phyloP scores from a whole-genome alignment of 1,140 invertebrate genomes.

The Mizuhopecten yessoensis region DNA sequence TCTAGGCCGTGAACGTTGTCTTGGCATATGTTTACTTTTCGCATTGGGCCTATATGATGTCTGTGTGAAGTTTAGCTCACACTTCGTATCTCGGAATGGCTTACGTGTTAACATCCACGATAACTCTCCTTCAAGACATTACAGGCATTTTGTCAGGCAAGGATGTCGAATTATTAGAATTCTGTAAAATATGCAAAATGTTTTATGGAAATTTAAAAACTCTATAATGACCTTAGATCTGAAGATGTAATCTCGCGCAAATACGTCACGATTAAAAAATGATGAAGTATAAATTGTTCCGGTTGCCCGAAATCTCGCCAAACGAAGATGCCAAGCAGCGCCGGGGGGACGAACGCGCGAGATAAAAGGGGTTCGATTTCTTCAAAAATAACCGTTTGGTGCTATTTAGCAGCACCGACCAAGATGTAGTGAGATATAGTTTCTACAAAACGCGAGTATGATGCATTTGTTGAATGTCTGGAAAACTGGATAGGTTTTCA shows the following conservation, averaged over 20 bases:
- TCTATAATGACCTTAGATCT: not conserved
- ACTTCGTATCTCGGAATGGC: not conserved
- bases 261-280: not conserved
- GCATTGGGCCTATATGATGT: no score
- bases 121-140: not conserved
- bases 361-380: not conserved
- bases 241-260: not conserved
- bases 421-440: not conserved
- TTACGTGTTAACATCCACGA: not conserved
- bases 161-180: not conserved
- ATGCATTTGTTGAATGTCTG: no score
- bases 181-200: not conserved
- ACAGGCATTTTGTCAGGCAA: no score
- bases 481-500: not conserved
- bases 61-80: no score
- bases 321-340: no score
- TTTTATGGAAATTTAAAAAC: not conserved
- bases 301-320: slow-evolving; percentile 21
- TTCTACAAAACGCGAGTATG: not conserved
- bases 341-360: not conserved
- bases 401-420: not conserved
- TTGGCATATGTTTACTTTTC: no score
- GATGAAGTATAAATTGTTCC: not conserved
- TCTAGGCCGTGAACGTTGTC: no score
- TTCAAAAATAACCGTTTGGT: not conserved